Evolutionary conservation across 1,140 invertebrate genomes (phyloP).

Genomic region (Berghia stephanieae): DNA sequence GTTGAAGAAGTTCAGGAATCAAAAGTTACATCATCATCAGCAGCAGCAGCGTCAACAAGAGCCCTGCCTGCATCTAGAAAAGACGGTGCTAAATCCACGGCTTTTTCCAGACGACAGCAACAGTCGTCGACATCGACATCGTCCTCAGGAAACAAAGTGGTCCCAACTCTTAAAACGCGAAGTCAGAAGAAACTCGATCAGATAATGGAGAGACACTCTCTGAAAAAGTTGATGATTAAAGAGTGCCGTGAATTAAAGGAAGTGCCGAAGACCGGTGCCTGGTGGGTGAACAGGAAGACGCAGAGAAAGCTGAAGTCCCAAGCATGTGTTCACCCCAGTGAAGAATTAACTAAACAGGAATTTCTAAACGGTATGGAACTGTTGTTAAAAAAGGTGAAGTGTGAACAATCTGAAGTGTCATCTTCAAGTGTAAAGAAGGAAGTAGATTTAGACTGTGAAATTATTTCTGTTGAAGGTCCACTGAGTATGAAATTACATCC

Average conservation of each 20-base stretch:
- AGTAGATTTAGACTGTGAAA: slow-evolving; percentile 53
- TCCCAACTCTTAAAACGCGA: no score
- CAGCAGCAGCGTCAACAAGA: no score
- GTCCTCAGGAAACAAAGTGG: no score
- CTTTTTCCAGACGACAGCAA: no score
- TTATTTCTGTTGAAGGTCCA: slow-evolving; percentile 45
- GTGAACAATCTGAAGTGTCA: slow-evolving; percentile 34
- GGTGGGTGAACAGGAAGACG: slow-evolving; percentile 6
- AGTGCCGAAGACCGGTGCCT: slow-evolving; percentile 19
- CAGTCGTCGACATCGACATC: no score
- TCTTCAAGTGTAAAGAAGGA: slow-evolving; percentile 34
- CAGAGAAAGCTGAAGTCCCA: not conserved
- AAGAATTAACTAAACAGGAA: slow-evolving; percentile 8
- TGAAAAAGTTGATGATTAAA: no score
- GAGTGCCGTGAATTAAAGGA: slow-evolving; percentile 21
- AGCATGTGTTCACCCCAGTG: not conserved
- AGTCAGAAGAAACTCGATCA: no score
- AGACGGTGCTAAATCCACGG: no score
- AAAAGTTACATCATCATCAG: no score
- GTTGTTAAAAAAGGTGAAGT: slow-evolving; percentile 24
- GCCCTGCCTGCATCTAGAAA: no score
- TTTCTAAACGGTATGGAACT: slow-evolving; percentile 32
- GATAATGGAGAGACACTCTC: slow-evolving; percentile 30
- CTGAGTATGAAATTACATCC: not conserved
- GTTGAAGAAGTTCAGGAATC: no score